Conservation (phyloP, 2,888 invertebrate species). For the Dione vanillae region DNA sequence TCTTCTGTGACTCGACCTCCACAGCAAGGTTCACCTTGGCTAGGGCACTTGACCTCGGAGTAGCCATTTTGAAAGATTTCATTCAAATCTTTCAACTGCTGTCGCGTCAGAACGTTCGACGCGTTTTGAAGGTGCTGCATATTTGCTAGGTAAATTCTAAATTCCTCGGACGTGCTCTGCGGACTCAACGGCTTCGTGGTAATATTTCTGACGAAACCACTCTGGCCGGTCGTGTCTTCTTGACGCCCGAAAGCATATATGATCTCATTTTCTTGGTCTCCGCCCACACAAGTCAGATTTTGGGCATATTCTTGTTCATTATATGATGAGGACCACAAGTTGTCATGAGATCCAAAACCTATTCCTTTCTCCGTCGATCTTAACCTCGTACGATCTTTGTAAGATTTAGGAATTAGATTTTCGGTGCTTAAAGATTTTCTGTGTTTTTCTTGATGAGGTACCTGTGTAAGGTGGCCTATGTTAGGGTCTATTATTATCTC, state of each 20-base stretch:
- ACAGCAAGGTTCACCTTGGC: constrained; percentile 69
- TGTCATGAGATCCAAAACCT: constrained; percentile 79
- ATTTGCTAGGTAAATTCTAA: constrained; percentile 88
- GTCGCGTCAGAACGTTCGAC: constrained; percentile 85
- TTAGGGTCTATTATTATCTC: constrained; percentile 68
- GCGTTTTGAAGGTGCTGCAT: constrained; percentile 90
- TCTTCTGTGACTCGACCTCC: constrained; percentile 64
- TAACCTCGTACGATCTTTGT: constrained; percentile 70
- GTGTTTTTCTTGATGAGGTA: constrained; percentile 71
- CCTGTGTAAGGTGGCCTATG: constrained; percentile 57
- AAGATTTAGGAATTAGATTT: constrained; percentile 82
- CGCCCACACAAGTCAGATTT: constrained; percentile 75
- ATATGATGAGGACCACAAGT: constrained; percentile 79
- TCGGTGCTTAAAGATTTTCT: constrained; percentile 86
- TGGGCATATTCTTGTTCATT: constrained; percentile 70
- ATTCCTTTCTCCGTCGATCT: constrained; percentile 63
- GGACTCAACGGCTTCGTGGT: constrained; percentile 87
- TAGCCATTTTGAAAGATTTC: constrained; percentile 84
- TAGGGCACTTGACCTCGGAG: constrained; percentile 71
- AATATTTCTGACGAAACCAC: constrained; percentile 80
- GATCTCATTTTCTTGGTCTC: constrained; percentile 80
- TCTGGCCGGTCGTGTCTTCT: constrained; percentile 68
- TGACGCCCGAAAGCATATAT: constrained; percentile 78
- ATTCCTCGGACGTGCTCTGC: constrained; percentile 87
- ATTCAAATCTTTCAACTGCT: constrained; percentile 84